Evolutionary conservation across 2,888 invertebrate genomes (phyloP).

Genomic region (Limnephilus marmoratus): DNA sequence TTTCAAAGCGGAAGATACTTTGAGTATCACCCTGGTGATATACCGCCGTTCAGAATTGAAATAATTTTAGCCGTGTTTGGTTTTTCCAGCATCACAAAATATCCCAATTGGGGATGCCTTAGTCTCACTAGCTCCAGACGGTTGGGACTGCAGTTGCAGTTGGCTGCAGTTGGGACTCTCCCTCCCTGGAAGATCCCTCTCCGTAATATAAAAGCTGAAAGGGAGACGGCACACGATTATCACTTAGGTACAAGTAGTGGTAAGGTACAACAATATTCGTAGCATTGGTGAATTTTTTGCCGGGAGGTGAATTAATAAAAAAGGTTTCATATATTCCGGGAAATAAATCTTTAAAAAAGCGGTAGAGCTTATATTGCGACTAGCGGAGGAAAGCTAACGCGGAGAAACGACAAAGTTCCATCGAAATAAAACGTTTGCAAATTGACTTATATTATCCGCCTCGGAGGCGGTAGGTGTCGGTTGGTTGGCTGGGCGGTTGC

Average conservation of each 20-base stretch:
- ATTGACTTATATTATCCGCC: slow-evolving; percentile 66
- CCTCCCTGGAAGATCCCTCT: background rate
- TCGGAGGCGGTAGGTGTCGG: slow-evolving; percentile 36
- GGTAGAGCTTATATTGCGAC: slow-evolving; percentile 25
- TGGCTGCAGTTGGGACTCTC: too few species aligned
- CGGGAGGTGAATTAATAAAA: slow-evolving; percentile 32
- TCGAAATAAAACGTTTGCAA: slow-evolving; percentile 59
- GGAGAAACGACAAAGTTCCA: slow-evolving; percentile 55
- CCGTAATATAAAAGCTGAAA: background rate
- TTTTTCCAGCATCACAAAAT: too few species aligned
- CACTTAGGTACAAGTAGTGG: background rate
- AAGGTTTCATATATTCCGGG: slow-evolving; percentile 30
- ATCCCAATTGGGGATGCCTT: too few species aligned
- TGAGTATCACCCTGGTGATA: too few species aligned
- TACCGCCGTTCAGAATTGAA: too few species aligned
- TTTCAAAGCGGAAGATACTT: too few species aligned
- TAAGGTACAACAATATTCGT: background rate
- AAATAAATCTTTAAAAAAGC: slow-evolving; percentile 43
- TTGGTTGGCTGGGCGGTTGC: slow-evolving; percentile 35
- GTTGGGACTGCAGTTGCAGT: too few species aligned
- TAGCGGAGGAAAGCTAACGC: slow-evolving; percentile 25
- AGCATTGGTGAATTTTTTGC: slow-evolving; percentile 13
- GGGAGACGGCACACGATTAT: background rate
- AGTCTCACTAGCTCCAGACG: too few species aligned
- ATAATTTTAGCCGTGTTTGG: too few species aligned